phyloP scores from a whole-genome alignment of 35 echinoderm and acorn worm genomes.

The Anneissia japonica region DNA sequence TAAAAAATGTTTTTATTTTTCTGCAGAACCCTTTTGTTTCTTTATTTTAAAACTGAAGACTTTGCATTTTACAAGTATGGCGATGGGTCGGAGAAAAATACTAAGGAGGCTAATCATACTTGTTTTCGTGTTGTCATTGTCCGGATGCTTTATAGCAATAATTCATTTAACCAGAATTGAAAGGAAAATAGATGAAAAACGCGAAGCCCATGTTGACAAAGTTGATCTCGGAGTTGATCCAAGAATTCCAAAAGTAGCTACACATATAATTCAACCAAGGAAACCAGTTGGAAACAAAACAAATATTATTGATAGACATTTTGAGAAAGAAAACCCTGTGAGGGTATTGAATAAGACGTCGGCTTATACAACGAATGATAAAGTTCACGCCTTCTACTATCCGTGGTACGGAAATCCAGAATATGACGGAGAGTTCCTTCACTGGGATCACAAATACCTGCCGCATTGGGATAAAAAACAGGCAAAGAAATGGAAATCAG shows the following conservation, averaged over 20 bases:
- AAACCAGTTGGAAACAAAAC: background rate
- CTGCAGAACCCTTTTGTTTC: no score
- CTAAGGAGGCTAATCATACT: slow-evolving; percentile 10
- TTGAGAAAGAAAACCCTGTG: background rate
- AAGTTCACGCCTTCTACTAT: slow-evolving; percentile 89
- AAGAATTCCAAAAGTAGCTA: background rate
- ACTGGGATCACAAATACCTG: slow-evolving; percentile 86
- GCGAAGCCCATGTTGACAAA: background rate
- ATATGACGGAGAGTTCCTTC: slow-evolving; percentile 51
- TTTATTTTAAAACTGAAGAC: no score
- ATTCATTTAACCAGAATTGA: slow-evolving; percentile 40
- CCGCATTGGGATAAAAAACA: slow-evolving; percentile 75
- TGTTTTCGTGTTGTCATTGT: slow-evolving; percentile 15
- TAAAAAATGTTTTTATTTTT: no score
- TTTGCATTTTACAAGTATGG: no score
- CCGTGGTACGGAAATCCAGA: slow-evolving; percentile 95
- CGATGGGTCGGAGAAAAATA: background rate
- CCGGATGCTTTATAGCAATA: slow-evolving; percentile 48
- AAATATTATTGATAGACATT: background rate
- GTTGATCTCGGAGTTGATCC: background rate
- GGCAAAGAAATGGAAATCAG: slow-evolving; percentile 63
- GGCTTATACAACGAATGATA: slow-evolving; percentile 46
- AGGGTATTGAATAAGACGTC: slow-evolving; percentile 6
- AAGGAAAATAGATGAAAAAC: slow-evolving; percentile 13
- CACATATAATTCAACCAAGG: background rate